Evolutionary conservation across 2,113 vertebrate species (phyloP).

Genomic region (Phocoena sinus): DNA sequence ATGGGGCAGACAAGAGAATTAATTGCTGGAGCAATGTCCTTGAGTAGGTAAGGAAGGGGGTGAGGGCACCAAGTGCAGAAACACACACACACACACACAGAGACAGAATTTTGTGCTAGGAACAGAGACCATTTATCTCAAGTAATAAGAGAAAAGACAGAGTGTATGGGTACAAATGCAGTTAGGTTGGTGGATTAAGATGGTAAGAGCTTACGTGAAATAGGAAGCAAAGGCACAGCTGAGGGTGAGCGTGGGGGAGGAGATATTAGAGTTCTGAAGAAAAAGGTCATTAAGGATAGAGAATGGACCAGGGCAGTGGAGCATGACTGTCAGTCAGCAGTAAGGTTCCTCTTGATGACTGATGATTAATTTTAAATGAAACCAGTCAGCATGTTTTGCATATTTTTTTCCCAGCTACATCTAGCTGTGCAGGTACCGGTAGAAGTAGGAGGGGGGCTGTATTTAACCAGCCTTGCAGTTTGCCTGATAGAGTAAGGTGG

Average conservation of each 20-base stretch:
- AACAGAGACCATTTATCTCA: background rate
- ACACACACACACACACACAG: too few relatives aligned
- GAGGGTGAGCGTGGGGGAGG: background rate
- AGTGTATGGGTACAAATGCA: background rate
- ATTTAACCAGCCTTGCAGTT: background rate
- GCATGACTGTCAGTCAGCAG: background rate
- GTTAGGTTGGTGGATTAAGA: background rate
- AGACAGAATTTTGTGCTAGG: background rate
- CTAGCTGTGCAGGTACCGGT: background rate
- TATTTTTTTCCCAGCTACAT: background rate
- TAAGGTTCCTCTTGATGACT: background rate
- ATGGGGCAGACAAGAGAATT: background rate
- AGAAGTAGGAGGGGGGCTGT: background rate
- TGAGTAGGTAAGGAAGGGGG: too few relatives aligned
- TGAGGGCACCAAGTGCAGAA: background rate
- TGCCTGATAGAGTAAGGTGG: background rate
- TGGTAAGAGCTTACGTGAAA: background rate
- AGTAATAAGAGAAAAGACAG: background rate
- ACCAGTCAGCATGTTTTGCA: background rate
- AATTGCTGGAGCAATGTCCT: background rate
- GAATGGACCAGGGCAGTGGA: background rate
- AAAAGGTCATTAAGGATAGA: background rate
- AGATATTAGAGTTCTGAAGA: background rate
- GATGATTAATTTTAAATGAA: background rate
- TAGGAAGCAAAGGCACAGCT: background rate